These are phyloP conservation scores for Protaetia brevitarsis DNA, from an alignment of 1,140 invertebrate species.

Conservation along the genomic window DNA sequence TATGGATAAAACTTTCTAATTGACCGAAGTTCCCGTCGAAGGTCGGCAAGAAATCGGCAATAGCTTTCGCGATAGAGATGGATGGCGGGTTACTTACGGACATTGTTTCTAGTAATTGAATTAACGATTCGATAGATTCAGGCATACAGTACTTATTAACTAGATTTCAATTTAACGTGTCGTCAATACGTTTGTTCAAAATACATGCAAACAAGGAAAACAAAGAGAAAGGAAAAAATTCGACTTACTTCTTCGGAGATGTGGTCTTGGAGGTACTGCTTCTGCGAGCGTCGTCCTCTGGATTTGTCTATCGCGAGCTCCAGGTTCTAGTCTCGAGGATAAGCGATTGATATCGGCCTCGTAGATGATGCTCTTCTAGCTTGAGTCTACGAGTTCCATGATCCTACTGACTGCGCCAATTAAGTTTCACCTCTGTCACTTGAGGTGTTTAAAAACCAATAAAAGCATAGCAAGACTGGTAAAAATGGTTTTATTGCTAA, in stretches of 20 bases:
- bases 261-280: background rate
- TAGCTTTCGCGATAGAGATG: constrained; percentile 9
- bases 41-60: constrained; percentile 5
- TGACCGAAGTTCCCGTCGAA: background rate
- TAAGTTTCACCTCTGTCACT: no score
- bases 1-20: constrained; percentile 14
- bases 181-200: background rate
- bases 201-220: background rate
- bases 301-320: no score
- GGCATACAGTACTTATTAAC: background rate
- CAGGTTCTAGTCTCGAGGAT: no score
- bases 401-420: no score
- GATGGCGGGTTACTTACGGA: background rate
- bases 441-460: no score
- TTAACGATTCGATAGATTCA: background rate
- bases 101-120: background rate
- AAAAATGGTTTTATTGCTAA: no score
- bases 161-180: background rate
- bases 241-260: background rate
- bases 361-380: no score
- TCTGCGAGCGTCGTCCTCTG: no score
- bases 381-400: no score
- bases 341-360: no score
- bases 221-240: background rate
- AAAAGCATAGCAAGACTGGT: no score